Conservation (phyloP, 2,888 invertebrate species). For the Dasypogon diadema region DNA sequence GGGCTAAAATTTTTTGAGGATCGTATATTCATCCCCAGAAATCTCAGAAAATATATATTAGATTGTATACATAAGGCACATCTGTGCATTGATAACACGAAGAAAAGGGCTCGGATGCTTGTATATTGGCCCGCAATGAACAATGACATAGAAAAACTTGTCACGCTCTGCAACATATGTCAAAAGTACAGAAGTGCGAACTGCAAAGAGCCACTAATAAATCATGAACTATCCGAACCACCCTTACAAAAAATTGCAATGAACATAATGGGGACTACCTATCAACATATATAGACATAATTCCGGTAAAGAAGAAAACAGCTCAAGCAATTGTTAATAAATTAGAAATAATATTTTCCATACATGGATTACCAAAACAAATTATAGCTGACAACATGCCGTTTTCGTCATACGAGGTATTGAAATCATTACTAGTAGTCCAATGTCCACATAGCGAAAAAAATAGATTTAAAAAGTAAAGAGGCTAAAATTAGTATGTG, state of each 20-base stretch:
- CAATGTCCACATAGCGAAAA: slow-evolving; percentile 29
- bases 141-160: slow-evolving; percentile 56
- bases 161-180: slow-evolving; percentile 53
- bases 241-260: slow-evolving; percentile 50
- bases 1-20: slow-evolving; percentile 57
- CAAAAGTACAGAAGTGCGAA: slow-evolving; percentile 52
- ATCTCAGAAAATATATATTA: slow-evolving; percentile 57
- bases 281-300: slow-evolving; percentile 56
- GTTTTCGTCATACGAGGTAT: slow-evolving; percentile 31
- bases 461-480: background rate
- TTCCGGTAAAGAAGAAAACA: slow-evolving; percentile 54
- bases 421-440: slow-evolving; percentile 38
- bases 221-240: slow-evolving; percentile 43
- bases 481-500: background rate
- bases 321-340: slow-evolving; percentile 54
- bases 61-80: slow-evolving; percentile 57
- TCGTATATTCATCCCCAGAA: slow-evolving; percentile 57
- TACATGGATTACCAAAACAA: slow-evolving; percentile 55
- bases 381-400: slow-evolving; percentile 53
- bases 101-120: slow-evolving; percentile 57
- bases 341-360: slow-evolving; percentile 55
- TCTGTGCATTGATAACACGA: slow-evolving; percentile 59
- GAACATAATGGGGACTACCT: slow-evolving; percentile 56
- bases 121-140: slow-evolving; percentile 59
- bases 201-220: slow-evolving; percentile 54